Conservation (phyloP, 2,888 invertebrate genomes). For the Dicyrtoma fusca region DNA sequence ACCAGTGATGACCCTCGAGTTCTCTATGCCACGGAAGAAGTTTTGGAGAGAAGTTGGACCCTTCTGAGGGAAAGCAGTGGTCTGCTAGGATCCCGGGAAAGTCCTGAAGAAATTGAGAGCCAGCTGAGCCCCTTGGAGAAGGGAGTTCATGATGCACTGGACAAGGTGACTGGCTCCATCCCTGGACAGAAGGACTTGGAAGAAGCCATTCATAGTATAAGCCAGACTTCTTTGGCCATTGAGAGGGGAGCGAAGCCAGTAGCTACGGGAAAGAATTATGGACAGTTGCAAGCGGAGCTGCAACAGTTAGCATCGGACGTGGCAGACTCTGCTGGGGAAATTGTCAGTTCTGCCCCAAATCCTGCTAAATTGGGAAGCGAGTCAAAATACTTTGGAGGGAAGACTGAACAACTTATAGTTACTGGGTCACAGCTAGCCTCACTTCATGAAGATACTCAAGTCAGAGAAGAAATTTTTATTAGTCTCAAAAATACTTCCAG, state of each 20-base stretch:
- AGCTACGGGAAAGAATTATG: conserved; percentile 50
- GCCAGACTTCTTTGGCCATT: conserved; percentile 70
- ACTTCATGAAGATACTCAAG: conserved; percentile 68
- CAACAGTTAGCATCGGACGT: conserved; percentile 83
- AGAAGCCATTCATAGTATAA: conserved; percentile 79
- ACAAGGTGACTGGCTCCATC: conserved; percentile 77
- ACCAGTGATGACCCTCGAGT: conserved; percentile 64
- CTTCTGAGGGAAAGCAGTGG: conserved; percentile 81
- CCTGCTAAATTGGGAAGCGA: conserved; percentile 72
- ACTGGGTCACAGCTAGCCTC: conserved; percentile 52
- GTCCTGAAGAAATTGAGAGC: conserved; percentile 63
- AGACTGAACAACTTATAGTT: conserved; percentile 57
- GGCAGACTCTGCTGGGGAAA: conserved; percentile 67
- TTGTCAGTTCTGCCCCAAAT: conserved; percentile 63
- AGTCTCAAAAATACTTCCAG: conserved; percentile 86
- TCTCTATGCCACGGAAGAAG: conserved; percentile 69
- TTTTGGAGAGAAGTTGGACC: conserved; percentile 74
- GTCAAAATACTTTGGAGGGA: conserved; percentile 73
- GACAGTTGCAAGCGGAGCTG: conserved; percentile 80
- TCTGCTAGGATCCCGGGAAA: conserved; percentile 71
- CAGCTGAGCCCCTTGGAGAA: conserved; percentile 74
- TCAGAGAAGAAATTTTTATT: conserved; percentile 79
- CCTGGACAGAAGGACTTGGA: conserved; percentile 96
- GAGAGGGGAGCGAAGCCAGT: conserved; percentile 60
- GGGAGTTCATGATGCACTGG: conserved; percentile 66